Evolutionary conservation across 1,140 invertebrate species (phyloP), one percentile per base, ranked within the genome.

Genomic region (Apis dorsata): DNA sequence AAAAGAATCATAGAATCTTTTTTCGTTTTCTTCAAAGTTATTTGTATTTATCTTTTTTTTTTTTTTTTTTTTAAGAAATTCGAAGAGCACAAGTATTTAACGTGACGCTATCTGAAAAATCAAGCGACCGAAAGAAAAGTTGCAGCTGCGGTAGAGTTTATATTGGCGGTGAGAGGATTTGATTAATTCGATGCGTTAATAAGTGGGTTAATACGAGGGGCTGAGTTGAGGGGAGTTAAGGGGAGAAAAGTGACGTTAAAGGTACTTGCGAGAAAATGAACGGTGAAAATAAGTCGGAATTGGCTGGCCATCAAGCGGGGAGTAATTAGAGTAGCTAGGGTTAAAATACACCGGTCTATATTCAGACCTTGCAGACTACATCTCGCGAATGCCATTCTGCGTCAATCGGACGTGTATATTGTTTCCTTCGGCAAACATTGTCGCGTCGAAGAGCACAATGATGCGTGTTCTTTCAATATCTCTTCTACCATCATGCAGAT

Each of bases 271-370:
- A 34, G 19, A 59, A 76, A 77, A 49, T 59, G 79, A 62, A 24
- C 63, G 73, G 74, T 82, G 80, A 76, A 76, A 82, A 82, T 82
- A 77, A 82, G 75, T 82, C 51, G 80, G 19, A 75, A 77, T 82
- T 82, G 80, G 80, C 80, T 44, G 70, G 57, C 73, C 28, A 82
- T 82, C 80, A 82, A 82, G 80, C 60, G 28, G 19, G 13, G 24
- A 77, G 55, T 82, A 82, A 82, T 77, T 82, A 82, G 80, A 82
- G 63, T 82, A 76, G 62, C 79, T 19, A 49, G 53, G 73, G 55
- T 77, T 81, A 81, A 81, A 81, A 81, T 75, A 81, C 72, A 66
- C 55, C 13, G 19, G 73, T 77, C 80, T 82, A 82, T 82, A 82
- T 82, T 82, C 73, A 70, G 80, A 69, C 13, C 63, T 7, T 21